Evolutionary conservation across 2,113 vertebrate species (phyloP).

Genomic region (Illadopsis cleaveri): DNA sequence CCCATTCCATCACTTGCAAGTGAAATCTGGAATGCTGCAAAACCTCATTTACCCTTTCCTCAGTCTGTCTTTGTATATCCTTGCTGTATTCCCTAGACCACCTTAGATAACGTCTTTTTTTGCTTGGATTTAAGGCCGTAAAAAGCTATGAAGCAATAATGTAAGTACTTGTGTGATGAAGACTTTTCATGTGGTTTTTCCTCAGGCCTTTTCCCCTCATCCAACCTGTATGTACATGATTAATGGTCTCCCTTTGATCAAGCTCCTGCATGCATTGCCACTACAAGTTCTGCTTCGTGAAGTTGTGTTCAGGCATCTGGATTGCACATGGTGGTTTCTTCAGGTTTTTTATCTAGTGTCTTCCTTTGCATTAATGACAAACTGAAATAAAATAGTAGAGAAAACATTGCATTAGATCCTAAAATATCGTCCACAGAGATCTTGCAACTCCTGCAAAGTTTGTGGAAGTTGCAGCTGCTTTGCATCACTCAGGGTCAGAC

Average conservation of each 20-base stretch:
- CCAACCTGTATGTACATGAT: constrained; percentile 48
- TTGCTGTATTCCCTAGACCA: constrained; percentile 15
- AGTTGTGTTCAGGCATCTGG: constrained; percentile 28
- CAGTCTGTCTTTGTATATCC: neutral
- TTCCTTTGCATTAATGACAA: neutral
- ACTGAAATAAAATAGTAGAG: neutral
- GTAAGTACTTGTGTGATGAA: neutral
- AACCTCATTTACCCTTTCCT: constrained; percentile 16
- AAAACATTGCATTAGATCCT: neutral
- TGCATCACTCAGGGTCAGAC: neutral
- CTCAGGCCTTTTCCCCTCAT: constrained; percentile 51
- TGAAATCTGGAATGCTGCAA: neutral
- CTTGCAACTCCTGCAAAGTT: neutral
- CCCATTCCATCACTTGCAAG: neutral
- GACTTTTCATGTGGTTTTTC: constrained; percentile 46
- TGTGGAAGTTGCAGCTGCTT: neutral
- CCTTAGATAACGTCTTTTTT: constrained; percentile 19
- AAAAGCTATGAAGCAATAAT: constrained; percentile 36
- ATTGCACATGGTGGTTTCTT: neutral
- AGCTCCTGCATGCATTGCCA: constrained; percentile 51
- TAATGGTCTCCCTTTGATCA: constrained; percentile 58
- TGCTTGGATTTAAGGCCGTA: constrained; percentile 10
- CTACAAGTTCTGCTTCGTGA: constrained; percentile 51
- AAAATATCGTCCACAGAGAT: neutral
- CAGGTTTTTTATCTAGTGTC: neutral